A percentile compares a stretch with the other conserved stretches of the same genome.
Evolutionary conservation across 2,113 vertebrate genomes (phyloP).

Genomic region (Turnix velox): DNA sequence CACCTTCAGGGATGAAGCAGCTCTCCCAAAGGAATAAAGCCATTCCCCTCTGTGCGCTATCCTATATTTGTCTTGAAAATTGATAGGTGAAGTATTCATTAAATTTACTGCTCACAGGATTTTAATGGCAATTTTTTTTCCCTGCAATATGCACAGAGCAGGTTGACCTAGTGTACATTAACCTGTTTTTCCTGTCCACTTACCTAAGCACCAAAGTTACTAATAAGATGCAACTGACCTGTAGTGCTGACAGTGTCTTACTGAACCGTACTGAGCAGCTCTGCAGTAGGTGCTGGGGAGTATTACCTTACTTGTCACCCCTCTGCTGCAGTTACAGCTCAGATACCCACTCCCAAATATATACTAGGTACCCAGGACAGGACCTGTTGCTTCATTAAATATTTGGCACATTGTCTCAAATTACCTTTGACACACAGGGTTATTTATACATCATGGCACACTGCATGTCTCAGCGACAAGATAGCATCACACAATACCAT

Average conservation of each 20-base stretch:
- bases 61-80: not conserved
- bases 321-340: not conserved
- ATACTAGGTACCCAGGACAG: not conserved
- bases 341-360: not conserved
- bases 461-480: not conserved
- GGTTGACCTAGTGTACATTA: not conserved
- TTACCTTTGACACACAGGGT: not conserved
- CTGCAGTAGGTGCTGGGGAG: not conserved
- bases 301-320: not conserved
- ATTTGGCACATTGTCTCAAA: not conserved
- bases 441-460: not conserved
- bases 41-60: not conserved
- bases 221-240: not conserved
- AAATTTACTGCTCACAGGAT: not conserved
- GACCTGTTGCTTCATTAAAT: not conserved
- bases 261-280: fast-evolving
- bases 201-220: not conserved
- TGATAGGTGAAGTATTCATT: not conserved
- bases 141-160: not conserved
- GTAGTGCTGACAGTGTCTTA: not conserved
- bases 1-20: fast-evolving
- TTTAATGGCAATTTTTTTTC: not conserved
- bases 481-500: not conserved
- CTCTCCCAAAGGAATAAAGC: not conserved
- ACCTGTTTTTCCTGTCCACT: not conserved